phyloP scores from a whole-genome alignment of 2,888 invertebrate genomes.

The Hydrotaea cyrtoneurina region DNA sequence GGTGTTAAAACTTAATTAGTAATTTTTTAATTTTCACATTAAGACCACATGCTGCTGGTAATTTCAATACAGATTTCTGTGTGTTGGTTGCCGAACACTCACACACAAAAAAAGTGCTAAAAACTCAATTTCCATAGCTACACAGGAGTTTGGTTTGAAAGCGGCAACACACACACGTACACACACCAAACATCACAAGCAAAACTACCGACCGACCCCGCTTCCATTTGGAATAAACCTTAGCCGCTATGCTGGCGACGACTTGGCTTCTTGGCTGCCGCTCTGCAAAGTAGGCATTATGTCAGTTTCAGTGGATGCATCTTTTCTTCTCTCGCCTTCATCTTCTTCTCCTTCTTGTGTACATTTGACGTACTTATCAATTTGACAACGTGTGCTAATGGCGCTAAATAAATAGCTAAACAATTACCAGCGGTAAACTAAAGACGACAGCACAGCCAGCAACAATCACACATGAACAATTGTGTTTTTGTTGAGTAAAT shows the following conservation, averaged over 20 bases:
- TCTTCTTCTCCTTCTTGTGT: neutral
- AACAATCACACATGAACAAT: slow-evolving; percentile 53
- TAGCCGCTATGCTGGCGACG: neutral
- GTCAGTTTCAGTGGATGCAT: slow-evolving; percentile 27
- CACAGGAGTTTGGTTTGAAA: neutral
- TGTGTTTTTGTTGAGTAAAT: slow-evolving; percentile 29
- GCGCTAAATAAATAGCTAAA: slow-evolving; percentile 75
- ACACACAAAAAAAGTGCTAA: slow-evolving; percentile 60
- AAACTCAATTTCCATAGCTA: slow-evolving; percentile 41
- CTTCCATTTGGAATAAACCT: slow-evolving; percentile 26
- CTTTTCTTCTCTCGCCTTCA: neutral
- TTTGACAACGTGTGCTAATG: slow-evolving; percentile 77
- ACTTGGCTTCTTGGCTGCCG: slow-evolving; percentile 1
- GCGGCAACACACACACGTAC: neutral
- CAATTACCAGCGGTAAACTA: slow-evolving; percentile 68
- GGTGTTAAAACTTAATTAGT: slow-evolving; percentile 57
- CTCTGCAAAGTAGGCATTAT: neutral
- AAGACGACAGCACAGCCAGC: slow-evolving; percentile 53
- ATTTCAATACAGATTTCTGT: slow-evolving; percentile 7
- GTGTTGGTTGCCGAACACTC: slow-evolving; percentile 27
- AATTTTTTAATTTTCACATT: slow-evolving; percentile 64
- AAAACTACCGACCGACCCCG: slow-evolving; percentile 33
- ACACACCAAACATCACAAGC: neutral
- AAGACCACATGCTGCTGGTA: slow-evolving; percentile 48
- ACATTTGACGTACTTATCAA: slow-evolving; percentile 61